These are phyloP conservation scores for Trachymyrmex septentrionalis DNA, from an alignment of 1,140 invertebrate species.

Conservation along the genomic window DNA sequence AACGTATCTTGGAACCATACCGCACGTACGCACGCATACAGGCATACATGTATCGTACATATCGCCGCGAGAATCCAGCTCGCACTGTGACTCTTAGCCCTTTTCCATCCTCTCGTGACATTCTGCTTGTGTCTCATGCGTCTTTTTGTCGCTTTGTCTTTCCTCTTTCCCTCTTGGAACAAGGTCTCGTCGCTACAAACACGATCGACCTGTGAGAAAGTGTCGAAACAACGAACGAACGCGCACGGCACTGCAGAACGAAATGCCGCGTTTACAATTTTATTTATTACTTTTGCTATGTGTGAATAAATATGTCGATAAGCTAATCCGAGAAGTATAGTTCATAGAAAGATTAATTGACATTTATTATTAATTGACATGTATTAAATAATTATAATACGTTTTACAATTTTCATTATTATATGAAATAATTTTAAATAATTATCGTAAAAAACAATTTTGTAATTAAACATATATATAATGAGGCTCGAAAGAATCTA, in stretches of 20 bases:
- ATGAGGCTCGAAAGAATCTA: no score
- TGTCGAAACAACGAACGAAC: constrained; percentile 23
- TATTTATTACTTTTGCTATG: not conserved
- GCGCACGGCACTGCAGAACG: not conserved
- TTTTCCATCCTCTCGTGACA: constrained; percentile 75
- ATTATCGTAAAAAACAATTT: not conserved
- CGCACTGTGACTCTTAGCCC: constrained; percentile 63
- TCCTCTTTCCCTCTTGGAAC: not conserved
- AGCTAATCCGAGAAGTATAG: not conserved
- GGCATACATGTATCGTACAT: constrained; percentile 46
- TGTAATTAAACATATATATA: not conserved
- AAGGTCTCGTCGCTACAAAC: constrained; percentile 20
- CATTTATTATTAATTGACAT: not conserved
- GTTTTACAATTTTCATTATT: not conserved
- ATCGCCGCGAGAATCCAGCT: constrained; percentile 64
- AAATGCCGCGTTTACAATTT: not conserved
- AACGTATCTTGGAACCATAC: constrained; percentile 82
- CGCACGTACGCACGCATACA: constrained; percentile 69
- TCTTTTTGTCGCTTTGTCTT: constrained; percentile 31
- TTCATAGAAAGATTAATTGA: not conserved
- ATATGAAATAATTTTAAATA: not conserved
- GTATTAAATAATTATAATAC: not conserved
- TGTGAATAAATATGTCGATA: not conserved
- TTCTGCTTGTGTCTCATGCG: constrained; percentile 31
- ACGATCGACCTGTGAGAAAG: constrained; percentile 33